Conservation (phyloP, 1,140 invertebrate species). For the honey bee (Apis mellifera) region DNA sequence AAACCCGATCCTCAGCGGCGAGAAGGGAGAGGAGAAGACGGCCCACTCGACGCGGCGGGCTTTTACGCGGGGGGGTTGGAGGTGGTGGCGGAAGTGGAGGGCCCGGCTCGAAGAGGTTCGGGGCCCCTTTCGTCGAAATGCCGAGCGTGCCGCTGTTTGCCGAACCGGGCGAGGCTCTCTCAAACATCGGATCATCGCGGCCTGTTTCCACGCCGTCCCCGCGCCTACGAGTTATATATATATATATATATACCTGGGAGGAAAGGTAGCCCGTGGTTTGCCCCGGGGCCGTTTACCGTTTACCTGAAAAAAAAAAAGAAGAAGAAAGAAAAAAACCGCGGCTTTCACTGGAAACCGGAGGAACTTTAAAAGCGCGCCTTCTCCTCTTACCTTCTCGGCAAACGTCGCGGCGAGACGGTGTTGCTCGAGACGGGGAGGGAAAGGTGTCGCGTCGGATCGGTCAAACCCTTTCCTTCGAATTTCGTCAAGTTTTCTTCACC, state of each 20-base stretch:
- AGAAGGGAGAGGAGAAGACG: conserved; percentile 18
- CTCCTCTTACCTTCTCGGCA: neutral
- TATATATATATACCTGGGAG: conserved; percentile 54
- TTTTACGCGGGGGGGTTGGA: no score
- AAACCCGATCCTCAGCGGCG: conserved; percentile 2
- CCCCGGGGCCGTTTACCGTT: conserved; percentile 40
- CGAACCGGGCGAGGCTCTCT: conserved; percentile 59
- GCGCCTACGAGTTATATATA: neutral
- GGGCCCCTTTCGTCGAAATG: conserved; percentile 67
- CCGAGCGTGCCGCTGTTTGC: conserved; percentile 76
- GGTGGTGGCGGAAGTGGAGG: conserved; percentile 18
- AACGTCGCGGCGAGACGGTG: no score
- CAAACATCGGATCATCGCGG: conserved; percentile 72
- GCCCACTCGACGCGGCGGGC: neutral
- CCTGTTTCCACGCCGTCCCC: conserved; percentile 49
- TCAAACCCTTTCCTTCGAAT: no score
- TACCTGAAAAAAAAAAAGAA: conserved; percentile 51
- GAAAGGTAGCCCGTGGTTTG: conserved; percentile 7
- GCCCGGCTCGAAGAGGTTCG: conserved; percentile 26
- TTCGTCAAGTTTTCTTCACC: no score
- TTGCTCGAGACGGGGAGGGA: neutral
- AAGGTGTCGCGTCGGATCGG: no score
- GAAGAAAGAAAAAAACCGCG: no score
- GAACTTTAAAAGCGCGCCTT: neutral
- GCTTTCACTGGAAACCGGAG: conserved; percentile 42